Evolutionary conservation across 2,888 invertebrate genomes (phyloP), one percentile per base, ranked within the genome.

Genomic region (Drosophila prolongata): DNA sequence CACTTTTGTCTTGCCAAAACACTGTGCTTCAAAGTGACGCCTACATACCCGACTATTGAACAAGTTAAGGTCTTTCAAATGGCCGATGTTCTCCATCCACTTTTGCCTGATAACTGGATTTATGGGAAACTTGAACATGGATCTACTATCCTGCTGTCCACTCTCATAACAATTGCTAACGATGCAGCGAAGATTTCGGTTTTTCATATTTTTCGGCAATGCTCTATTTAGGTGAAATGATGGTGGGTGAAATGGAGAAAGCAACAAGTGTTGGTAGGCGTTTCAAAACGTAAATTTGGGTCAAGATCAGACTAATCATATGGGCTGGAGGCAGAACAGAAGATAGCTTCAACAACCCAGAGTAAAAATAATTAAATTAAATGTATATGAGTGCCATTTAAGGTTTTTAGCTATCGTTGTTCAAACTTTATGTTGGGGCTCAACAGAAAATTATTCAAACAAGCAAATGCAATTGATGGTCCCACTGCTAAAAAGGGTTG

Each of bases 1-100:
- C 0, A 76, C 3, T 6, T 58, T 57, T 24, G 16, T 34, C 16
- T 56, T 61, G 0, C 56, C 58, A 1, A 59, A 14, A 24, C 77
- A 77, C 8, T 43, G 19, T 1, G 61, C 2, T 3, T 58, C 56
- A 27, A 78, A 78, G 13, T 79, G 77, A 6, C 77, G 73, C 19
- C 73, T 56, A 24, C 79, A 77, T 1, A 76, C 34, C 9, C 61
- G 27, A 2, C 24, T 40, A 5, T 46, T 60, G 1, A 42, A 42
- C 0, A 34, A 35, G 3, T 55, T 24, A 1, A 6, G 14, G 1
- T 46, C 27, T 3, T 47, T 42, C 2, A 50, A 40, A 6, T 68
- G 30, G 0, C 60, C 60, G 10, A 77, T 43, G 43, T 77, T 79
- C 19, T 79, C 77, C 13, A 65, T 10, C 77, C 74, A 77, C 24